Conservation (phyloP, 2,113 vertebrate genomes). For the Noctilio leporinus region DNA sequence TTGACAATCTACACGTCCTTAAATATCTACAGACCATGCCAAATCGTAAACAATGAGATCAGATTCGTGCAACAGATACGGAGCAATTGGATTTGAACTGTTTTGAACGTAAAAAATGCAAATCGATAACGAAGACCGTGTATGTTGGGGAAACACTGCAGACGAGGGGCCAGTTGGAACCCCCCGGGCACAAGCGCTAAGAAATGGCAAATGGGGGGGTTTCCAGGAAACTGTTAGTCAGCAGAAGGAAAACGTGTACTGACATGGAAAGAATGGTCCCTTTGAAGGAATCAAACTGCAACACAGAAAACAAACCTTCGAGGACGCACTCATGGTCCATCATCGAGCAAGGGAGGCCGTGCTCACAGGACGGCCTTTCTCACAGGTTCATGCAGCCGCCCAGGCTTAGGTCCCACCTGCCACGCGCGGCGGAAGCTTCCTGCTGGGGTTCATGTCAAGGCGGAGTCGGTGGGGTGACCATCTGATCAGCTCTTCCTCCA, state of each 20-base stretch:
- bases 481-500: no score
- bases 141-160: neutral
- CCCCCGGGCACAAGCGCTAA: no score
- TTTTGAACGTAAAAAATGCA: neutral
- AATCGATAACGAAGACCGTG: neutral
- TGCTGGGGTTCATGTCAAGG: no score
- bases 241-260: neutral
- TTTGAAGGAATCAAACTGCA: neutral
- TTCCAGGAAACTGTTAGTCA: neutral
- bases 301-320: neutral
- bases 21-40: neutral
- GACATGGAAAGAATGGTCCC: neutral
- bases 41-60: neutral
- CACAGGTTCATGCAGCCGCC: no score
- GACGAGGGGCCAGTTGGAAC: neutral
- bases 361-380: no score
- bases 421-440: no score
- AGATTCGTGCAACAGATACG: neutral
- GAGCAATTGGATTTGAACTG: neutral
- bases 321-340: neutral
- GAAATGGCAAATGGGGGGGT: neutral
- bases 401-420: no score
- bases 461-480: no score
- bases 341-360: no score
- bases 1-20: conserved; percentile 28